Base-by-base conservation (phyloP, 2,888 invertebrate species). In the Nemoura dubitans region DNA sequence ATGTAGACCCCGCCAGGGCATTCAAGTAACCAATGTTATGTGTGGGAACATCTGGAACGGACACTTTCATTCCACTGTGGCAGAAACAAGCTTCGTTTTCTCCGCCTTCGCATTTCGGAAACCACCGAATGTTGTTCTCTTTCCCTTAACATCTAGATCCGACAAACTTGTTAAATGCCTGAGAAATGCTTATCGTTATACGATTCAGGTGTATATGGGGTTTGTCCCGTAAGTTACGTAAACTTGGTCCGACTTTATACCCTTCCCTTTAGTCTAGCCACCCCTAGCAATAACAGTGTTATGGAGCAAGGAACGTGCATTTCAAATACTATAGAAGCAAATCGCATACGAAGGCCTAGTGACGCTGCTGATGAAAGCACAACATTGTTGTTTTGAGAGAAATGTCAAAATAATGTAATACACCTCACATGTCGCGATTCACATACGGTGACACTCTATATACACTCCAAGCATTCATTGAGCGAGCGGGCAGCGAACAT, bases 31-130 rank as follows among this genome's bases (percentile, higher is more conserved):
- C 84, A 59, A 28, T 59, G 84, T 84, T 84, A 82, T 82, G 85
- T 86, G 87, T 76, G 88, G 88, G 86, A 88, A 88, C 88, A 88
- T 87, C 88, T 88, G 88, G 86, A 85, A 28, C 87, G 81, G 88
- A 88, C 88, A 88, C 84, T 87, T 87, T 87, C 85, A 88, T 88
- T 88, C 87, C 87, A 85, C 80, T 83, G 86, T 43, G 82, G 83
- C 84, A 30, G 28, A 78, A 59, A 78, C 78, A 78, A 78, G 78
- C 78, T 28, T 6, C 81, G 81, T 86, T 83, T 83, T 86, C 86
- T 82, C 85, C 36, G 36, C 86, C 85, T 85, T 85, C 85, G 84
- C 83, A 84, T 84, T 84, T 84, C 76, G 25, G 42, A 76, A 59
- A 84, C 84, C 84, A 29, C 78, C 81, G 81, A 81, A 81, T 81